A percentile compares a stretch with the other conserved stretches of the same genome.
Evolutionary conservation across 2,113 vertebrate genomes (phyloP).

Genomic region (Monopterus albus): DNA sequence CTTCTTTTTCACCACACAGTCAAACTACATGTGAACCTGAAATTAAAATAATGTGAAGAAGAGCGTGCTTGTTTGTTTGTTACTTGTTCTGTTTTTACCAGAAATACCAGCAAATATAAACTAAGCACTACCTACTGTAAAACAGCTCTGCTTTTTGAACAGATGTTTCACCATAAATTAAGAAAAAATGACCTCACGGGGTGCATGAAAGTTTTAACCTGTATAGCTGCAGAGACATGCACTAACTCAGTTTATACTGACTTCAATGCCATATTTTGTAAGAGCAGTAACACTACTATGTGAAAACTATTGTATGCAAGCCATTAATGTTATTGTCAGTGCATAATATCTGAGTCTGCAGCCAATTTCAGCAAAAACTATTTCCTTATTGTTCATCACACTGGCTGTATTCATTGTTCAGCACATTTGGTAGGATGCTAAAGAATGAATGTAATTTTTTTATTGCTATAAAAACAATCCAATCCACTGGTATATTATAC

Average conservation of each 20-base stretch:
- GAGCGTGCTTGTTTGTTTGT: background rate
- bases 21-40: background rate
- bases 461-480: slow-evolving; percentile 48
- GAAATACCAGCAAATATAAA: background rate
- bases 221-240: background rate
- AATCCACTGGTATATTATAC: slow-evolving; percentile 34
- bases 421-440: slow-evolving; percentile 1
- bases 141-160: background rate
- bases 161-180: background rate
- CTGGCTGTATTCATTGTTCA: slow-evolving; percentile 9
- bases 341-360: background rate
- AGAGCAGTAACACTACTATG: background rate
- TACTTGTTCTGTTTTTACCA: background rate
- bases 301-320: background rate
- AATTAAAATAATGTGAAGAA: background rate
- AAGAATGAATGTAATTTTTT: slow-evolving; percentile 30
- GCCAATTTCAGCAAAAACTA: slow-evolving; percentile 5
- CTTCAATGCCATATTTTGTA: background rate
- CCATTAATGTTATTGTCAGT: background rate
- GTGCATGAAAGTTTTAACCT: background rate
- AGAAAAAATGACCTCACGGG: background rate
- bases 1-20: background rate
- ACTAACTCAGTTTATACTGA: background rate
- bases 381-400: slow-evolving; percentile 19
- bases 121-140: background rate